Evolutionary conservation across 2,888 invertebrate species (phyloP).

Genomic region (Mythimna pallens): DNA sequence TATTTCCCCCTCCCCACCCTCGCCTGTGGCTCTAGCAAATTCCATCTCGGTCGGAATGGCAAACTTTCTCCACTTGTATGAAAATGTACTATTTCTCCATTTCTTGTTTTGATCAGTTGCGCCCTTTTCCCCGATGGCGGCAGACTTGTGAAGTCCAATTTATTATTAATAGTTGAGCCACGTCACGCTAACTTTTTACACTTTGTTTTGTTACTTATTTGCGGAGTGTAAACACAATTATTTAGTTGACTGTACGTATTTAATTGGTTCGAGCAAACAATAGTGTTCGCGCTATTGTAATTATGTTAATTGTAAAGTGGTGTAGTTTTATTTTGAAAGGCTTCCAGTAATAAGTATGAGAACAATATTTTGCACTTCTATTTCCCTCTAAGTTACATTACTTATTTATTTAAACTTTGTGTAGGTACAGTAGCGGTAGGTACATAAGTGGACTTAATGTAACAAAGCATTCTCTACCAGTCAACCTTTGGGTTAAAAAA

Average conservation of each 20-base stretch:
- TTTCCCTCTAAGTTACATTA: too few relatives aligned
- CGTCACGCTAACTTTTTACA: slow-evolving; percentile 63
- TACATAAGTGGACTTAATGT: too few relatives aligned
- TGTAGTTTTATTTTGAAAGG: slow-evolving; percentile 8
- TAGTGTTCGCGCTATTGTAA: slow-evolving; percentile 38
- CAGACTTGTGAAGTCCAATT: slow-evolving; percentile 38
- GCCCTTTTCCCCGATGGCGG: not conserved
- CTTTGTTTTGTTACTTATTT: slow-evolving; percentile 48
- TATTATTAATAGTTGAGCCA: slow-evolving; percentile 56
- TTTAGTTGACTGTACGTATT: slow-evolving; percentile 57
- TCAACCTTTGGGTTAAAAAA: too few relatives aligned
- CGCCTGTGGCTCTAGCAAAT: too few relatives aligned
- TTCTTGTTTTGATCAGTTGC: not conserved
- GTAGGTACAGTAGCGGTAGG: too few relatives aligned
- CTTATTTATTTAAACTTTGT: too few relatives aligned
- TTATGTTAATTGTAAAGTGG: slow-evolving; percentile 18
- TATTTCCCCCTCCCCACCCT: too few relatives aligned
- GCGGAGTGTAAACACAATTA: slow-evolving; percentile 58
- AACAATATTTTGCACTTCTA: too few relatives aligned
- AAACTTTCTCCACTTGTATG: too few relatives aligned
- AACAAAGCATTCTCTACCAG: too few relatives aligned
- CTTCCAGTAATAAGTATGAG: not conserved
- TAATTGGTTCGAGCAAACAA: slow-evolving; percentile 58
- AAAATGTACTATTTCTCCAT: not conserved
- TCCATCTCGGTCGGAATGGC: too few relatives aligned